These are phyloP conservation scores for Elmis aenea DNA, from an alignment of 2,888 invertebrate genomes.

Conservation along the genomic window DNA sequence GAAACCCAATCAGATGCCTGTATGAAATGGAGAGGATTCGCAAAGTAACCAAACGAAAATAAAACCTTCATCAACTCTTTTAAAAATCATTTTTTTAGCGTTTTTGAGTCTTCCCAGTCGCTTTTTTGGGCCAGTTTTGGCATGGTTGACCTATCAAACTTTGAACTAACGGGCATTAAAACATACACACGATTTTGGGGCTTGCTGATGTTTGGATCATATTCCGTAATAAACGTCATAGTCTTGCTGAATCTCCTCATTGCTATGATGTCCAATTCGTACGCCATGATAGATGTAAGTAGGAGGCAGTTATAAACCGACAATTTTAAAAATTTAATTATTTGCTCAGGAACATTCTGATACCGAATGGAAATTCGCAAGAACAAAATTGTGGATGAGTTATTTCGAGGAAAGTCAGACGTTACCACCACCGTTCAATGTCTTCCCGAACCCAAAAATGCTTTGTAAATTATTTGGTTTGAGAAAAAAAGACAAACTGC, in stretches of 20 bases:
- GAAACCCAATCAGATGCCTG: constrained; percentile 71
- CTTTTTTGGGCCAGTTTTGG: constrained; percentile 97
- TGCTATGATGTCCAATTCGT: constrained; percentile 98
- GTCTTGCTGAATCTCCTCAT: constrained; percentile 90
- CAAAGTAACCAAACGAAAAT: constrained; percentile 57
- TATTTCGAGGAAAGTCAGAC: constrained; percentile 92
- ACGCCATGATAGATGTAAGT: constrained; percentile 84
- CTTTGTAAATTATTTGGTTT: constrained; percentile 62
- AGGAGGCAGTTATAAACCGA: constrained; percentile 1
- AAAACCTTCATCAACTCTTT: constrained; percentile 1
- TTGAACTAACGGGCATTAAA: constrained; percentile 83
- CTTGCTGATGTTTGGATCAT: constrained; percentile 91
- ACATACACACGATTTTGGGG: constrained; percentile 93
- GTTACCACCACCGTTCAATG: constrained; percentile 89
- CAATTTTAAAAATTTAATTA: neutral
- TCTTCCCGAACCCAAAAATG: constrained; percentile 83
- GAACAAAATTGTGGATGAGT: constrained; percentile 91
- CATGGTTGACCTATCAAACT: constrained; percentile 81
- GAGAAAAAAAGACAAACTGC: constrained; percentile 56
- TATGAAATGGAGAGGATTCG: constrained; percentile 81
- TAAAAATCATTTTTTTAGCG: constrained; percentile 49
- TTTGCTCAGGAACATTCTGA: constrained; percentile 78
- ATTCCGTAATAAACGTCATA: constrained; percentile 91
- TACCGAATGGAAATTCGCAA: constrained; percentile 94
- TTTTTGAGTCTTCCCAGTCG: constrained; percentile 92